Evolutionary conservation across 1,140 invertebrate genomes (phyloP), one percentile per base, ranked within the genome.

Genomic region (Drosophila serrata): DNA sequence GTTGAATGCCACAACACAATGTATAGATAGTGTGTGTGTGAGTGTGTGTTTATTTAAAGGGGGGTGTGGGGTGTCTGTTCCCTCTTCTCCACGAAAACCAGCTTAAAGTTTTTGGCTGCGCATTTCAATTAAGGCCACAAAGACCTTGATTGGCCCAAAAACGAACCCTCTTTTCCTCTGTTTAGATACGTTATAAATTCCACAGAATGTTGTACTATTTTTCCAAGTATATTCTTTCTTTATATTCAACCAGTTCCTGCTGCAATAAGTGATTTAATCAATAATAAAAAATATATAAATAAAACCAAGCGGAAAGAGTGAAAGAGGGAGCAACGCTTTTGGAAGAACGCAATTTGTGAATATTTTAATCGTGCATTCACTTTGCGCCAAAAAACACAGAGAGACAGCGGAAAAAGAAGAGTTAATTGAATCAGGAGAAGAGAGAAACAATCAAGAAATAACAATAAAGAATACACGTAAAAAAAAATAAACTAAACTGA

Each of bases 361-460:
- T 87, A 87, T 75, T 80, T 87, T 87, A 88, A 87, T 88, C 82
- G 82, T 82, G 63, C 82, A 82, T 87, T 87, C 82, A 87, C 84
- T 77, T 80, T 51, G 27, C 48, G 53, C 62, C 67, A 19, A 27
- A 19, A 27, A 31, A 62, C 63, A 33, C 42, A 57, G 59, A 17
- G 51, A 39, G 31, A 39, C 19, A 59, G 76, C 37, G 74, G n/a
- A 22, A 55, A 35, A 37, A 35, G 73, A 82, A 81, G 73, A 81
- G 78, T 76, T 82, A 77, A 77, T 77, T 77, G 63, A 67, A 53
- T 56, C 51, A 39, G 49, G 19, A 56, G 42, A 60, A 13, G 15
- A 4, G 11, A 12, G 6, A 33, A 29, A 29, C 1, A 49, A 29
- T 17, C n/a, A 29, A 29, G n/a, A 33, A 51, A 29, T 12, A 48